These are phyloP conservation scores for Lethenteron reissneri DNA, from an alignment of 2,113 vertebrate genomes.

Conservation along the genomic window DNA sequence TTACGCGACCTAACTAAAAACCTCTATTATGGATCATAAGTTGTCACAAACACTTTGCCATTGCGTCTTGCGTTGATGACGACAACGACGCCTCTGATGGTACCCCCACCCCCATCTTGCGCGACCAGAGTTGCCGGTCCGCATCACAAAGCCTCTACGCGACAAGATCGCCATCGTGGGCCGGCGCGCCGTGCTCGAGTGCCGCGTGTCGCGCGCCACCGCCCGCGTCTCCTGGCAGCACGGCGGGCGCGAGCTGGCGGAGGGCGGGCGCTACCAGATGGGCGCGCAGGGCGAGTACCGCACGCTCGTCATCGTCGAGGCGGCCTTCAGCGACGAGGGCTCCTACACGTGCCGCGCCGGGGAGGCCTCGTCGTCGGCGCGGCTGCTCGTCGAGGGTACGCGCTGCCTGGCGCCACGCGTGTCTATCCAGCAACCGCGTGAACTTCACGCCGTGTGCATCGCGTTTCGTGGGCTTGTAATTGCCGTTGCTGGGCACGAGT, in stretches of 20 bases:
- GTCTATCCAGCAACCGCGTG: background rate
- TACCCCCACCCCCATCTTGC: background rate
- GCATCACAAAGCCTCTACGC: background rate
- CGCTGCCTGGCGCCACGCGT: background rate
- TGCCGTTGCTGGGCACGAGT: too few species aligned
- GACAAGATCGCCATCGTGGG: constrained; percentile 4
- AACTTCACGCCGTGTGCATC: too few species aligned
- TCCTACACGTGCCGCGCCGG: background rate
- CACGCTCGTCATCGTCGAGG: constrained; percentile 1
- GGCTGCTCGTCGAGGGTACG: constrained; percentile 1
- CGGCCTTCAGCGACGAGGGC: background rate
- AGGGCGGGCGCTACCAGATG: background rate
- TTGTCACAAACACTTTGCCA: too few species aligned
- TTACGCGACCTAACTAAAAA: too few species aligned
- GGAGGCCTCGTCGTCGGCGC: background rate
- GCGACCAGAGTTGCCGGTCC: background rate
- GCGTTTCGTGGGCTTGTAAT: too few species aligned
- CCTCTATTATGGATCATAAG: too few species aligned
- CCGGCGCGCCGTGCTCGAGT: background rate
- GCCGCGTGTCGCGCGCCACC: background rate
- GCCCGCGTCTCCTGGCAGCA: background rate
- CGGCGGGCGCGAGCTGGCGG: background rate
- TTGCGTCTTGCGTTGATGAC: too few species aligned
- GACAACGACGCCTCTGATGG: background rate
- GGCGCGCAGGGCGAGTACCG: background rate